These are phyloP conservation scores for Tenualosa ilisha DNA, from an alignment of 2,797 vertebrate species.

Conservation along the genomic window DNA sequence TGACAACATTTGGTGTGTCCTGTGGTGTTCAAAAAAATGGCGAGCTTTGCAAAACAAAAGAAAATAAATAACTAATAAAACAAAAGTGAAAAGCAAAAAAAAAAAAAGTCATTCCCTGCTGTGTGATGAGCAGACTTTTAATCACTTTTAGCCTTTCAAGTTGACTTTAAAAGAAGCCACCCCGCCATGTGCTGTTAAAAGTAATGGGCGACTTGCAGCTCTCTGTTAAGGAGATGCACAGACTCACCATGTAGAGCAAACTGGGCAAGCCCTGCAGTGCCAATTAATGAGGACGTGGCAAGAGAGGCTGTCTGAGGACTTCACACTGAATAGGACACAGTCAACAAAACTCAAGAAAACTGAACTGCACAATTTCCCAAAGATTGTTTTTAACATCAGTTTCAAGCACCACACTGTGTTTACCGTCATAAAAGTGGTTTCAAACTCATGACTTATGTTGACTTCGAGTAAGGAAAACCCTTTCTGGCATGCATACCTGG, in stretches of 20 bases:
- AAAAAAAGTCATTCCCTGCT: conserved; percentile 43
- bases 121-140: conserved; percentile 41
- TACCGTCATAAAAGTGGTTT: no score
- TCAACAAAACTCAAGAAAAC: background rate
- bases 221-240: conserved; percentile 28
- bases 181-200: conserved; percentile 34
- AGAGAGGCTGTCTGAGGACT: background rate
- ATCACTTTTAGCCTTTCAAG: conserved; percentile 43
- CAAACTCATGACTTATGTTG: no score
- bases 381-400: background rate
- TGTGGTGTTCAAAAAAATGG: background rate
- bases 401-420: no score
- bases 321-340: background rate
- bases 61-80: background rate
- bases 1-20: background rate
- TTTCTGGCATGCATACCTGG: no score
- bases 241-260: conserved; percentile 32
- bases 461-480: no score
- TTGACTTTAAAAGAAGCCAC: conserved; percentile 29
- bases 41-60: conserved; percentile 5
- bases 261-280: conserved; percentile 12
- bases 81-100: background rate
- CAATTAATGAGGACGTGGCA: conserved; percentile 24
- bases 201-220: conserved; percentile 32
- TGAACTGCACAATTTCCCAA: background rate